Base-by-base conservation (phyloP, 2,888 invertebrate species). In the Ormyrus labotus region DNA sequence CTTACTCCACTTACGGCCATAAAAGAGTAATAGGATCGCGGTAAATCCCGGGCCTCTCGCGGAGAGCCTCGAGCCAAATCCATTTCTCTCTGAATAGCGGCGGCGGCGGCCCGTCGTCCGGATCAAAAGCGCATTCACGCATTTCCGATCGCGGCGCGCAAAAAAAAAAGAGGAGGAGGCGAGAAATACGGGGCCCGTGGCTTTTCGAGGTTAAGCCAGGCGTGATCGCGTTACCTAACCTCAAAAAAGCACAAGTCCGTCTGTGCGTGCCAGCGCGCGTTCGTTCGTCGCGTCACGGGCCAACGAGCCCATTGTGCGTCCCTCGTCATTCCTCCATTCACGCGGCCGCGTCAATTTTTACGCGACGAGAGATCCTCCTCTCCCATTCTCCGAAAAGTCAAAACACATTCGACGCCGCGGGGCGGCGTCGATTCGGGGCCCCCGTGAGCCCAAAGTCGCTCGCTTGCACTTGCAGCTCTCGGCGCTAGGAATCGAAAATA, bases 301-400 rank as follows among this genome's bases (percentile, higher is more conserved):
- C 84, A 85, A 83, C 84, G 85, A 84, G 76, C 81, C 86, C 84
- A 87, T 88, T 88, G 87, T 88, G 84, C 84, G 83, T 72, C 50
- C 50, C 55, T 10, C 60, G 50, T 71, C 34, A 34, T 34, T 34
- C 67, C 70, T 57, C 57, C 70, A 78, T 83, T 75, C 69, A 75
- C 70, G 74, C 74, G 34, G 34, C 34, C 34, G 72, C 64, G 64
- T 65, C 69, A 74, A 70, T 75, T 71, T 74, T 69, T 7, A 57
- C 74, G 57, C 69, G 53, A 34, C 19, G 57, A 55, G 61, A 61
- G 9, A 48, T 51, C 55, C 7, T 7, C 51, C 5, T 58, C 57
- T 53, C 8, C 4, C 34, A 0, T 67, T 68, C 60, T 53, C 45
- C 45, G 47, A 4, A 50, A 51, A 75, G 58, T 61, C 60, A 50